Conservation (phyloP, 2,797 vertebrate genomes). For the Enteromius radiatus region DNA sequence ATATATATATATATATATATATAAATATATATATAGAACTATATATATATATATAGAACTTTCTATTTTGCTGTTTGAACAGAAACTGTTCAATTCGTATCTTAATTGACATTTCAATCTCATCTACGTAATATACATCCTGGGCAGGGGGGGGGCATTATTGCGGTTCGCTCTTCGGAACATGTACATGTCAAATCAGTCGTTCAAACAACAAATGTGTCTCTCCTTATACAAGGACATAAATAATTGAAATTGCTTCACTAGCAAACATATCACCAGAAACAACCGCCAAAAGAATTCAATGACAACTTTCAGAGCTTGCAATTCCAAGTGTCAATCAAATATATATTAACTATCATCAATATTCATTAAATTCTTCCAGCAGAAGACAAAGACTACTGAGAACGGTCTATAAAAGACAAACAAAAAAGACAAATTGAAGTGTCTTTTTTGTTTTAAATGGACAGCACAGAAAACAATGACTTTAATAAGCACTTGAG, state of each 20-base stretch:
- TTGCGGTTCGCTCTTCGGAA: neutral
- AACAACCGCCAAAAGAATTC: slow-evolving; percentile 17
- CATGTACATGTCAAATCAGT: slow-evolving; percentile 1
- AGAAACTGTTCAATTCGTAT: neutral
- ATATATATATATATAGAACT: too few species aligned
- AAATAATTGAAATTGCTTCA: slow-evolving; percentile 24
- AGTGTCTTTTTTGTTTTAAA: slow-evolving; percentile 19
- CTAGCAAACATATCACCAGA: slow-evolving; percentile 14
- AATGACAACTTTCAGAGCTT: slow-evolving; percentile 29
- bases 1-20: too few species aligned
- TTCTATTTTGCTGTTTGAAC: neutral
- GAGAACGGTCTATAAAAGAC: neutral
- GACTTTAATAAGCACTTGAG: slow-evolving; percentile 14
- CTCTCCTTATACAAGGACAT: neutral
- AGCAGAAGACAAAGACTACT: neutral
- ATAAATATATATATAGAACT: too few species aligned
- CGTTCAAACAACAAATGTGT: slow-evolving; percentile 5
- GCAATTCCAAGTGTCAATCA: slow-evolving; percentile 29
- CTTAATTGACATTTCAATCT: neutral
- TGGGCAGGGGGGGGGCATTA: neutral
- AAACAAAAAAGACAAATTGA: slow-evolving; percentile 3
- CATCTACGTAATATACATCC: neutral
- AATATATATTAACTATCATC: neutral
- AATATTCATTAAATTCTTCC: neutral
- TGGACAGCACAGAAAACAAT: neutral